phyloP scores from a whole-genome alignment of 2,113 vertebrate genomes.

The Saccopteryx leptura region DNA sequence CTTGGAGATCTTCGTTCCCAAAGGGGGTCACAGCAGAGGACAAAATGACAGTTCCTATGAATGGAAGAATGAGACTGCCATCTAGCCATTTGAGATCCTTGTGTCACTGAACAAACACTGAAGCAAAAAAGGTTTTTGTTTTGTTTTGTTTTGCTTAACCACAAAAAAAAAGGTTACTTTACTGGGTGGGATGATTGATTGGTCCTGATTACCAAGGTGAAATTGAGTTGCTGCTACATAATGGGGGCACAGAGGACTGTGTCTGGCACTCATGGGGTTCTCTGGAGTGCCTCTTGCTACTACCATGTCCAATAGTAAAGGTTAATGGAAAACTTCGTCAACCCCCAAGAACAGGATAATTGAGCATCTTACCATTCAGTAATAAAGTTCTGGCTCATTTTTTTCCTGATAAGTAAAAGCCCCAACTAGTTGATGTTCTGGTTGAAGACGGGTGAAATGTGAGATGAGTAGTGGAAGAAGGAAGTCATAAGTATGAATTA shows the following conservation, averaged over 20 bases:
- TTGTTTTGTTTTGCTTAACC: background rate
- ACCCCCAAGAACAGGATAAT: background rate
- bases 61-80: background rate
- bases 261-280: background rate
- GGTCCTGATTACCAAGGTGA: background rate
- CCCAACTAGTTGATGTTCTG: background rate
- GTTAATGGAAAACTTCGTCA: background rate
- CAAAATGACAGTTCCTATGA: background rate
- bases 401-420: background rate
- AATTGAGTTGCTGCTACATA: background rate
- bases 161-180: background rate
- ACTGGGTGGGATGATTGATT: background rate
- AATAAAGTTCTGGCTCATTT: background rate
- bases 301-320: background rate
- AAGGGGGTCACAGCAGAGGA: background rate
- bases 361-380: background rate
- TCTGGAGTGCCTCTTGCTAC: background rate
- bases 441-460: background rate
- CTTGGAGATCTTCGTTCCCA: constrained; percentile 7
- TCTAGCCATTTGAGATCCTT: background rate
- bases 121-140: background rate
- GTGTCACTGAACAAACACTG: background rate
- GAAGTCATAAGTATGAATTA: background rate
- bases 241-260: background rate
- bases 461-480: background rate